A percentile compares a stretch with the other conserved stretches of the same genome.
Conservation (phyloP, 2,888 invertebrate species). For the Ypsolopha sequella region DNA sequence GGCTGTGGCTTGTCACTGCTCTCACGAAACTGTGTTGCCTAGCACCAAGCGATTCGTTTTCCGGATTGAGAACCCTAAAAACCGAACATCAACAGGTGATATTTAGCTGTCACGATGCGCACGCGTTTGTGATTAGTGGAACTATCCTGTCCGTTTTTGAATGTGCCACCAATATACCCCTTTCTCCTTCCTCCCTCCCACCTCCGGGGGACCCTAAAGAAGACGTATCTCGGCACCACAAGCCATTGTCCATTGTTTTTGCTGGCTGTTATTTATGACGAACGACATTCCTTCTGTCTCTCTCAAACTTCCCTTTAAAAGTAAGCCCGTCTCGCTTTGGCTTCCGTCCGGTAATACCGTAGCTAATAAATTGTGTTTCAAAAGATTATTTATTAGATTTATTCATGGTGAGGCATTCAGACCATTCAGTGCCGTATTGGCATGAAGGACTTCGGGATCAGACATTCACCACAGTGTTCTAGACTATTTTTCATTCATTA, state of each 20-base stretch:
- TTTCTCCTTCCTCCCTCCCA: conserved; percentile 14
- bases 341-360: conserved; percentile 60
- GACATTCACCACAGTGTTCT: too few species aligned
- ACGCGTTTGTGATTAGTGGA: conserved; percentile 23
- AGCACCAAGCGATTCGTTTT: too few species aligned
- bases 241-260: conserved; percentile 71
- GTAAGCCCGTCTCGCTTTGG: conserved; percentile 30
- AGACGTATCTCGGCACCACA: conserved; percentile 63
- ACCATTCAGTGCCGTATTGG: conserved; percentile 58
- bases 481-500: too few species aligned
- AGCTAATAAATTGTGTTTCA: conserved; percentile 63
- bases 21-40: too few species aligned
- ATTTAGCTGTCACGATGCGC: conserved; percentile 20
- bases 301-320: conserved; percentile 20
- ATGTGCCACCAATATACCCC: neutral
- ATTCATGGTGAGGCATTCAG: conserved; percentile 46
- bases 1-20: too few species aligned
- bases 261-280: conserved; percentile 66
- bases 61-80: neutral
- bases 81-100: neutral
- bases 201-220: conserved; percentile 46
- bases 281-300: conserved; percentile 43
- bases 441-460: conserved; percentile 37
- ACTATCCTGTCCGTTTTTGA: conserved; percentile 13
- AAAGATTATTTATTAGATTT: conserved; percentile 68